Conservation (phyloP, 1,140 invertebrate species). For the Bombus sibiricus region DNA sequence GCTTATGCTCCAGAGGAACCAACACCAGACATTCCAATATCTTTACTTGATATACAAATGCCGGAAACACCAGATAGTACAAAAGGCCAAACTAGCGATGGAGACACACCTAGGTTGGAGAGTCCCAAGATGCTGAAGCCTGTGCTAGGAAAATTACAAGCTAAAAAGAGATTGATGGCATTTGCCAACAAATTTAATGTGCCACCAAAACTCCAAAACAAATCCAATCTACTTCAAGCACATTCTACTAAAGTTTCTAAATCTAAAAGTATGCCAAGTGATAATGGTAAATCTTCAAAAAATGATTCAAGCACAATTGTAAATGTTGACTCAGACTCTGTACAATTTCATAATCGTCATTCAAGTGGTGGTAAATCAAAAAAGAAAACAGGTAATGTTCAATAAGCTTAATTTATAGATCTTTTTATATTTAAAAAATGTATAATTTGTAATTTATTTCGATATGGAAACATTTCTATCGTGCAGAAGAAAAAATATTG, state of each 20-base stretch:
- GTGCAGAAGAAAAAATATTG: conserved; percentile 74
- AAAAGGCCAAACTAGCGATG: conserved; percentile 67
- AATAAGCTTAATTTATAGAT: neutral
- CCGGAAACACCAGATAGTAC: conserved; percentile 75
- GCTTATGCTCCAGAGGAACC: conserved; percentile 60
- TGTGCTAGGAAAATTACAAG: conserved; percentile 80
- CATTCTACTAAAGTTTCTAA: conserved; percentile 42
- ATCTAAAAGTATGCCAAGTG: conserved; percentile 43
- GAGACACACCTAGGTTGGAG: conserved; percentile 67
- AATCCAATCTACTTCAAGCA: conserved; percentile 38
- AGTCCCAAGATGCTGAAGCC: conserved; percentile 78
- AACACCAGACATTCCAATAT: conserved; percentile 55
- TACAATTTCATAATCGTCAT: conserved; percentile 37
- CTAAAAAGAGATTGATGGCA: conserved; percentile 81
- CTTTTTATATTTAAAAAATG: neutral
- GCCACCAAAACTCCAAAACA: conserved; percentile 69
- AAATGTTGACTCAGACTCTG: conserved; percentile 63
- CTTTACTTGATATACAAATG: conserved; percentile 74
- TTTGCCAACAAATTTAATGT: conserved; percentile 80
- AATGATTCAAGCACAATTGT: conserved; percentile 54
- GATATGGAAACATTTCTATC: conserved; percentile 28
- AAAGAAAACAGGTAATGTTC: conserved; percentile 61
- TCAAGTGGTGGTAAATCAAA: conserved; percentile 49
- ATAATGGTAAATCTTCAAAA: conserved; percentile 34
- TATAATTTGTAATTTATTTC: neutral